These are phyloP conservation scores for Ptychadena robeensis DNA, from an alignment of 2,797 vertebrate genomes.

Conservation along the genomic window DNA sequence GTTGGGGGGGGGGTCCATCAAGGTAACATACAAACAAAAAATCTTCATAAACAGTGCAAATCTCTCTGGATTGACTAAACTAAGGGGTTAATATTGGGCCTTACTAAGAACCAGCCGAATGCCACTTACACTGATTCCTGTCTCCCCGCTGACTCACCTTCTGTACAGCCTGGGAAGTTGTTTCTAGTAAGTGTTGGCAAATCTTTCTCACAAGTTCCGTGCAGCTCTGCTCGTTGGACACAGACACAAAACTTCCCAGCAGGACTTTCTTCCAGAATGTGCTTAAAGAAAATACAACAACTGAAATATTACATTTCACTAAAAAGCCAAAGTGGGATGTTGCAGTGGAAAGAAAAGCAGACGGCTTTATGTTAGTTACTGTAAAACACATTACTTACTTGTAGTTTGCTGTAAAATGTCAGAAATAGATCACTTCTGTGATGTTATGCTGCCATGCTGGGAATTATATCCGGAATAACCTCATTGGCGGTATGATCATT, in stretches of 20 bases:
- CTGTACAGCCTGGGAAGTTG: slow-evolving; percentile 73
- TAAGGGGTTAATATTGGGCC: neutral
- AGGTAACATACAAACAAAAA: too few species aligned
- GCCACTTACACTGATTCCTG: neutral
- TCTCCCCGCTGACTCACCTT: slow-evolving; percentile 74
- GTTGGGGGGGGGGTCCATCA: too few species aligned
- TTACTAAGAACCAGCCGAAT: neutral
- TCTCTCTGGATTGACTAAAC: too few species aligned
- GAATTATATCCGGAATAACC: too few species aligned
- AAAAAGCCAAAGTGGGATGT: neutral
- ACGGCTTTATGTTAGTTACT: neutral
- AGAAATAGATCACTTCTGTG: too few species aligned
- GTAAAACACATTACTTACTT: neutral
- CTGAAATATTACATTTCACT: neutral
- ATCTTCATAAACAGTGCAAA: too few species aligned
- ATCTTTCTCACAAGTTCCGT: slow-evolving; percentile 73
- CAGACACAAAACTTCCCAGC: slow-evolving; percentile 80
- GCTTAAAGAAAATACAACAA: slow-evolving; percentile 77
- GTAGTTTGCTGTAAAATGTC: neutral
- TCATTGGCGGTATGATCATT: too few species aligned
- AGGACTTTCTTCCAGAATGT: slow-evolving; percentile 82
- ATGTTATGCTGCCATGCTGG: too few species aligned
- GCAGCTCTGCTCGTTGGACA: slow-evolving; percentile 76
- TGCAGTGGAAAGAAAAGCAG: neutral
- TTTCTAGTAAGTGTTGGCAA: slow-evolving; percentile 76